phyloP scores from a whole-genome alignment of 1,140 invertebrate genomes.

The Olivierus martensii region DNA sequence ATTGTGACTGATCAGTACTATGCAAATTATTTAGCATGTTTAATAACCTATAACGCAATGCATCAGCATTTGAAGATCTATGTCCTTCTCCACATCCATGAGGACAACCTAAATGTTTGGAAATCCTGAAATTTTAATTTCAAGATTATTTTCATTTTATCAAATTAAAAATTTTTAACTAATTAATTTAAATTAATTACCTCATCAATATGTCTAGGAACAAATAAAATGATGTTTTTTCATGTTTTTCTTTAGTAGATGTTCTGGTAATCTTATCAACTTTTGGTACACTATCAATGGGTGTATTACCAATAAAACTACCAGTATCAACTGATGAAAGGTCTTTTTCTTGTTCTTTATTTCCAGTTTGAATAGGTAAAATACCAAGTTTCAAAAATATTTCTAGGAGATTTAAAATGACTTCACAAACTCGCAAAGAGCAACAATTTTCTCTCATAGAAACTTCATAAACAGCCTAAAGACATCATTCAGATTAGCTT shows the following conservation, averaged over 20 bases:
- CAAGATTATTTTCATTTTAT: background rate
- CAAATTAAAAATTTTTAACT: too few relatives aligned
- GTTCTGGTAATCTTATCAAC: constrained; percentile 5
- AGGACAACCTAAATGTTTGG: constrained; percentile 80
- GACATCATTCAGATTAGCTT: background rate
- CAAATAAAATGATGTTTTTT: constrained; percentile 31
- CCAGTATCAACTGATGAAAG: constrained; percentile 9
- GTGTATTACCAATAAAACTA: constrained; percentile 7
- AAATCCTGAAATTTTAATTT: constrained; percentile 55
- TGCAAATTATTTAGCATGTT: constrained; percentile 16
- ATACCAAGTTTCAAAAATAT: constrained; percentile 77
- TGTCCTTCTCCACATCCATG: constrained; percentile 68
- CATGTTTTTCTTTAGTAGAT: constrained; percentile 17
- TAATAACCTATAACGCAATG: constrained; percentile 16
- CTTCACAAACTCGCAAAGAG: constrained; percentile 73
- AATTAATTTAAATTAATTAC: constrained; percentile 18
- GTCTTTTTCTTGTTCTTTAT: constrained; percentile 10
- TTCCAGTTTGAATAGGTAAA: constrained; percentile 24
- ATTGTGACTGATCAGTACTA: constrained; percentile 27
- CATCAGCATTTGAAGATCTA: constrained; percentile 18
- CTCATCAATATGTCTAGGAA: constrained; percentile 39
- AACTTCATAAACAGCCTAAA: constrained; percentile 69
- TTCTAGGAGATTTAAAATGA: constrained; percentile 75
- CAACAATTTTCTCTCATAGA: constrained; percentile 57
- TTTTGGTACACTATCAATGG: constrained; percentile 7